Percentiles rank a stretch among this genome's conserved stretches.
phyloP scores from a whole-genome alignment of 2,888 invertebrate species.

The Drosophila neotestacea region DNA sequence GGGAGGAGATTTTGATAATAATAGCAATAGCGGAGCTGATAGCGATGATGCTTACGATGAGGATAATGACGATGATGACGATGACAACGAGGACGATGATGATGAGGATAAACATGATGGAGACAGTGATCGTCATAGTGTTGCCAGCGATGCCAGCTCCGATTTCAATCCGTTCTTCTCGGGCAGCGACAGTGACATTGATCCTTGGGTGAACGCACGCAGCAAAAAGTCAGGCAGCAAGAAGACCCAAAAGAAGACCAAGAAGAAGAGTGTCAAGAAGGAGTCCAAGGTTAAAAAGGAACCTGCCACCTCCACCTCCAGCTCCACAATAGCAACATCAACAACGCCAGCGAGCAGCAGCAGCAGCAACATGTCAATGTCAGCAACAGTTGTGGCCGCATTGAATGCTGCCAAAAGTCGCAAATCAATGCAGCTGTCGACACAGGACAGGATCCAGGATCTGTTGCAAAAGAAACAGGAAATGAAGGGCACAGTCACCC shows the following conservation, averaged over 20 bases:
- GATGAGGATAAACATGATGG: slow-evolving; percentile 70
- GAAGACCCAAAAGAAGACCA: slow-evolving; percentile 73
- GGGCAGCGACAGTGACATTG: slow-evolving; percentile 93
- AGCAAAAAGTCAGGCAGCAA: slow-evolving; percentile 86
- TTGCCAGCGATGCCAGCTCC: slow-evolving; percentile 87
- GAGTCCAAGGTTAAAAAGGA: slow-evolving; percentile 16
- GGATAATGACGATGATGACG: slow-evolving; percentile 27
- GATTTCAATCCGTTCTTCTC: slow-evolving; percentile 97
- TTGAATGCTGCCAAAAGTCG: slow-evolving; percentile 70
- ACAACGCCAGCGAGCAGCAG: slow-evolving; percentile 13
- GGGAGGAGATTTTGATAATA: slow-evolving; percentile 21
- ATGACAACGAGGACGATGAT: slow-evolving; percentile 38
- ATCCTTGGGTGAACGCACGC: slow-evolving; percentile 92
- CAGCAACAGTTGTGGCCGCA: slow-evolving; percentile 63
- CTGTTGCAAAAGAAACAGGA: slow-evolving; percentile 87
- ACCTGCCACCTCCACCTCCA: background rate
- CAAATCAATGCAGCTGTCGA: slow-evolving; percentile 84
- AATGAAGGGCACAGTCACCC: slow-evolving; percentile 83
- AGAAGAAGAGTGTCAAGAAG: slow-evolving; percentile 63
- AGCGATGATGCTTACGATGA: slow-evolving; percentile 53
- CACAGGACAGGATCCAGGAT: slow-evolving; percentile 92
- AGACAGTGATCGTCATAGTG: slow-evolving; percentile 78
- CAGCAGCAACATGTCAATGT: slow-evolving; percentile 35
- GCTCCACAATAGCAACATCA: background rate
- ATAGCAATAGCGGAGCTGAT: slow-evolving; percentile 50